These are phyloP conservation scores for Argyra leucocephala DNA, from an alignment of 2,888 invertebrate genomes.

Conservation along the genomic window DNA sequence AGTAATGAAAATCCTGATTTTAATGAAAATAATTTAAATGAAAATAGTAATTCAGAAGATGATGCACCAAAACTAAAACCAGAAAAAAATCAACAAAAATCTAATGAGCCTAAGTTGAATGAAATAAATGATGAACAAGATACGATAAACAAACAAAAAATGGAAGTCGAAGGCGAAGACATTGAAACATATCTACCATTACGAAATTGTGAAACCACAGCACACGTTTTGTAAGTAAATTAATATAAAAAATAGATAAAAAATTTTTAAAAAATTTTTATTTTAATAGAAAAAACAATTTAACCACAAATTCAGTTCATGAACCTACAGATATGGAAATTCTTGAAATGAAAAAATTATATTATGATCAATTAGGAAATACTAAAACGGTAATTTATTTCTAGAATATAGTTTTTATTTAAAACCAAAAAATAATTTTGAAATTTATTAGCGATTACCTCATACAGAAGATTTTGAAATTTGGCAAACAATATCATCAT, in stretches of 20 bases:
- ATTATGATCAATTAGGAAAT: constrained; percentile 35
- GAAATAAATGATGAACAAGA: constrained; percentile 44
- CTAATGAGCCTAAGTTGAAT: constrained; percentile 38
- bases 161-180: constrained; percentile 67
- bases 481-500: constrained; percentile 40
- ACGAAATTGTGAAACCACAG: constrained; percentile 63
- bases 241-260: constrained; percentile 9
- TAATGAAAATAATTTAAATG: constrained; percentile 28
- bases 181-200: constrained; percentile 56
- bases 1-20: constrained; percentile 37
- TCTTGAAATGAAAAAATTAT: constrained; percentile 36
- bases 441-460: neutral
- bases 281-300: constrained; percentile 32
- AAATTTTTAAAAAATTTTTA: constrained; percentile 2
- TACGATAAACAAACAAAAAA: constrained; percentile 40
- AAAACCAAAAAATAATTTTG: neutral
- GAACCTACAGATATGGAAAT: constrained; percentile 33
- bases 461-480: constrained; percentile 33
- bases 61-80: constrained; percentile 38
- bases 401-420: neutral
- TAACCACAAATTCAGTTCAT: constrained; percentile 31
- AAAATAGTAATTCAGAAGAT: constrained; percentile 22
- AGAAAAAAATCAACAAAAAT: constrained; percentile 44
- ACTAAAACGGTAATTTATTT: constrained; percentile 29
- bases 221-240: constrained; percentile 59